A percentile compares a stretch with the other conserved stretches of the same genome.
Conservation (phyloP, 2,113 vertebrate genomes). For the Ciconia maguari region DNA sequence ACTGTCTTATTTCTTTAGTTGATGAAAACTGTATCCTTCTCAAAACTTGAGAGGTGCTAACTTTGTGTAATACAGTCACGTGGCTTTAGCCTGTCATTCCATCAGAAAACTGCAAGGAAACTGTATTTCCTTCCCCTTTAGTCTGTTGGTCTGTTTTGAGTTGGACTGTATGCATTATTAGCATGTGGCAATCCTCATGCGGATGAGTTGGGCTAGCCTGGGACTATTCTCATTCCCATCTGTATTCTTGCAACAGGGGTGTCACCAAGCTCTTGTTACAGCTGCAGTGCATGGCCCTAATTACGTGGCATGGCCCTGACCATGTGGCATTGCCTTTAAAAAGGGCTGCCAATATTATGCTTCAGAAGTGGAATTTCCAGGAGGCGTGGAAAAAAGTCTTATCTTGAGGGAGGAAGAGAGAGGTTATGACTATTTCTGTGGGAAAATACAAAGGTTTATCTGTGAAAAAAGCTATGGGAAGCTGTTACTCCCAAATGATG, state of each 20-base stretch:
- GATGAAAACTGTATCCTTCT: neutral
- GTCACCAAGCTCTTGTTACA: neutral
- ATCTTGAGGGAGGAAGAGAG: neutral
- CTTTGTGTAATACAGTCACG: fast-evolving
- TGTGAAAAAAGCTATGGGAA: neutral
- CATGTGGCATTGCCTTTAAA: neutral
- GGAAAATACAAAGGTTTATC: neutral
- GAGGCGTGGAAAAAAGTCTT: neutral
- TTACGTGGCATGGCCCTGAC: neutral
- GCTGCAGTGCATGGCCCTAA: too few species aligned
- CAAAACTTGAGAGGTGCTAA: neutral
- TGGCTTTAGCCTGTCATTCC: neutral
- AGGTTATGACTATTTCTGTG: neutral
- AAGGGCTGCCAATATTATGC: neutral
- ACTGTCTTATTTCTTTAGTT: neutral
- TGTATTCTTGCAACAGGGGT: neutral
- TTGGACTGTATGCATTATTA: fast-evolving
- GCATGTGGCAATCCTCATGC: neutral
- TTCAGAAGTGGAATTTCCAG: neutral
- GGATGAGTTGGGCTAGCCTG: neutral
- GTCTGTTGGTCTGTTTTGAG: neutral
- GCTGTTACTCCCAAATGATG: neutral
- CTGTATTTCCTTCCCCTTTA: conserved; percentile 15
- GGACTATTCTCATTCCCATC: neutral
- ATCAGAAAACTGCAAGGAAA: neutral